A percentile compares a stretch with the other conserved stretches of the same genome.
phyloP scores from a whole-genome alignment of 2,888 invertebrate species.

The Microchrysa polita region DNA sequence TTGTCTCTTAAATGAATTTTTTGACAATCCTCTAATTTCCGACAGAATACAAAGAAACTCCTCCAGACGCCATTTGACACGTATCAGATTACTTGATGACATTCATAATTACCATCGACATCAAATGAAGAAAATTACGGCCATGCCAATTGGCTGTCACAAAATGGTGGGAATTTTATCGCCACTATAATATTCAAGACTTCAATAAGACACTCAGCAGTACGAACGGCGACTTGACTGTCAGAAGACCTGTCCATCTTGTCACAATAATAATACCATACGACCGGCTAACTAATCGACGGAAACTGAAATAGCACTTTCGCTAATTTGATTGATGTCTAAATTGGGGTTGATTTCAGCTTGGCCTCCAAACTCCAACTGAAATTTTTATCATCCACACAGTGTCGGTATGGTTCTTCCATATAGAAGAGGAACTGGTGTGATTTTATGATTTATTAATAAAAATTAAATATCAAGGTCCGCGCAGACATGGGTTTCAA shows the following conservation, averaged over 20 bases:
- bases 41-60: no score
- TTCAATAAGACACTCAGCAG: neutral
- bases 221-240: no score
- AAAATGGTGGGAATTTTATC: neutral
- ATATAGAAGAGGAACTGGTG: neutral
- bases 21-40: no score
- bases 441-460: neutral
- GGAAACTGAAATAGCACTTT: neutral
- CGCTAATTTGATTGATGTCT: slow-evolving; percentile 1
- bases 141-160: neutral
- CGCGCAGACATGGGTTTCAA: neutral
- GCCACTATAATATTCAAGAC: neutral
- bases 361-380: neutral
- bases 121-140: no score
- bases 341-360: neutral
- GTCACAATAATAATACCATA: no score
- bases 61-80: no score
- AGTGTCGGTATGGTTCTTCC: neutral
- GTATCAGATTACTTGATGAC: neutral
- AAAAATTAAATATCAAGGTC: neutral
- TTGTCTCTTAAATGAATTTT: no score
- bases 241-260: no score
- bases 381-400: neutral
- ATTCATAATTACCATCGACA: neutral
- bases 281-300: no score